Evolutionary conservation across 1,140 invertebrate genomes (phyloP).

Genomic region (Drosophila nigrodunni): DNA sequence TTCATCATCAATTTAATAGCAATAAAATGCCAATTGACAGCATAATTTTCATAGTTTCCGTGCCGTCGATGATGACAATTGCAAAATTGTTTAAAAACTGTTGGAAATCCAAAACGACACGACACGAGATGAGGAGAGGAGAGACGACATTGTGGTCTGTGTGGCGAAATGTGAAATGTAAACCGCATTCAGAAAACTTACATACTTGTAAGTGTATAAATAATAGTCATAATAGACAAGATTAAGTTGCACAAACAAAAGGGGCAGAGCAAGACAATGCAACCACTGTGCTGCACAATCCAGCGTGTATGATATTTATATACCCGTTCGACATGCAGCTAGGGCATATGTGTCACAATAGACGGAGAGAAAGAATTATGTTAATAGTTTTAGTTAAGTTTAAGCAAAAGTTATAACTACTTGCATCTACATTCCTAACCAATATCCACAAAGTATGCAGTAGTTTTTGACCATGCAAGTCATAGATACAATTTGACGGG

Average conservation of each 20-base stretch:
- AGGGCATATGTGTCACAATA: no score
- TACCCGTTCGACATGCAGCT: neutral
- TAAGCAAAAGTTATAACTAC: no score
- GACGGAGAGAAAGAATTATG: no score
- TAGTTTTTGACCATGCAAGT: no score
- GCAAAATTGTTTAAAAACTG: slow-evolving; percentile 46
- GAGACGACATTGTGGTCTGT: slow-evolving; percentile 32
- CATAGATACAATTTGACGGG: no score
- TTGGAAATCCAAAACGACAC: slow-evolving; percentile 18
- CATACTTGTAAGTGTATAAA: slow-evolving; percentile 16
- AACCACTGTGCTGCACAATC: slow-evolving; percentile 63
- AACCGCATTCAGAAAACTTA: slow-evolving; percentile 44
- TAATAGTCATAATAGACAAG: slow-evolving; percentile 49
- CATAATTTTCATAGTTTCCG: slow-evolving; percentile 57
- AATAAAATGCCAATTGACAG: slow-evolving; percentile 77
- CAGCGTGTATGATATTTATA: slow-evolving; percentile 10
- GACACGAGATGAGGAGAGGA: neutral
- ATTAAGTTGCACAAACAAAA: slow-evolving; percentile 63
- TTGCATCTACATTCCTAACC: no score
- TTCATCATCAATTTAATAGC: slow-evolving; percentile 69
- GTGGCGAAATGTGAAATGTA: slow-evolving; percentile 43
- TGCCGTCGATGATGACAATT: slow-evolving; percentile 50
- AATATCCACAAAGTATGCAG: no score
- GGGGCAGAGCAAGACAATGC: slow-evolving; percentile 4
- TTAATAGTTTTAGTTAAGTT: no score